Conservation (phyloP, 2,888 invertebrate genomes). For the Cephus nigrinus region DNA sequence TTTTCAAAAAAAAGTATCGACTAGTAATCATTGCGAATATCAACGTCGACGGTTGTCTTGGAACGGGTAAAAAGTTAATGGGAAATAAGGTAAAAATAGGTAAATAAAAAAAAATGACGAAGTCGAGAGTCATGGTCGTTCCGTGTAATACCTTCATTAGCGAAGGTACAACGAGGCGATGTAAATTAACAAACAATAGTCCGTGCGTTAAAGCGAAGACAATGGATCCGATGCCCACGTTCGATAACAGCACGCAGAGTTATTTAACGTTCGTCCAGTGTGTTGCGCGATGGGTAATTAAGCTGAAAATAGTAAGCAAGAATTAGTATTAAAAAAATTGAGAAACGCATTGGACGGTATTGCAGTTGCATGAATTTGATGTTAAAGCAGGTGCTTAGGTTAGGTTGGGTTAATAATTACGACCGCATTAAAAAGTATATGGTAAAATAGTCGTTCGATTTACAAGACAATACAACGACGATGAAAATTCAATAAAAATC, state of each 20-base stretch:
- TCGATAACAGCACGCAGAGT: slow-evolving; percentile 15
- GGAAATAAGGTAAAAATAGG: not conserved
- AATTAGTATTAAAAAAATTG: not conserved
- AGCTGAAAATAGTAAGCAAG: not conserved
- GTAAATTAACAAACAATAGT: slow-evolving; percentile 22
- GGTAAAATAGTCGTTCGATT: not conserved
- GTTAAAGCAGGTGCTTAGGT: not conserved
- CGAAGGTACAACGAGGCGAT: not conserved
- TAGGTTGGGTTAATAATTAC: too few relatives aligned
- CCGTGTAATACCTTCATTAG: not conserved
- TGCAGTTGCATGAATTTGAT: not conserved
- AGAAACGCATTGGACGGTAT: not conserved
- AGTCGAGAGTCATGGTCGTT: not conserved
- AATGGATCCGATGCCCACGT: slow-evolving; percentile 20
- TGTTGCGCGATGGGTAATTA: not conserved
- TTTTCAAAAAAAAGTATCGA: not conserved
- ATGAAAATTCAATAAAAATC: not conserved
- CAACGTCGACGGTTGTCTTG: not conserved
- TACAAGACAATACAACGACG: not conserved
- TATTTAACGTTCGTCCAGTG: slow-evolving; percentile 8
- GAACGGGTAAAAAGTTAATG: not conserved
- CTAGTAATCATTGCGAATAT: not conserved
- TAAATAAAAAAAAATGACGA: not conserved
- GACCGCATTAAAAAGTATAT: too few relatives aligned
- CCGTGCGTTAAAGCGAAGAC: slow-evolving; percentile 18